phyloP scores from a whole-genome alignment of 2,113 vertebrate species.

The Colinus virginianus region DNA sequence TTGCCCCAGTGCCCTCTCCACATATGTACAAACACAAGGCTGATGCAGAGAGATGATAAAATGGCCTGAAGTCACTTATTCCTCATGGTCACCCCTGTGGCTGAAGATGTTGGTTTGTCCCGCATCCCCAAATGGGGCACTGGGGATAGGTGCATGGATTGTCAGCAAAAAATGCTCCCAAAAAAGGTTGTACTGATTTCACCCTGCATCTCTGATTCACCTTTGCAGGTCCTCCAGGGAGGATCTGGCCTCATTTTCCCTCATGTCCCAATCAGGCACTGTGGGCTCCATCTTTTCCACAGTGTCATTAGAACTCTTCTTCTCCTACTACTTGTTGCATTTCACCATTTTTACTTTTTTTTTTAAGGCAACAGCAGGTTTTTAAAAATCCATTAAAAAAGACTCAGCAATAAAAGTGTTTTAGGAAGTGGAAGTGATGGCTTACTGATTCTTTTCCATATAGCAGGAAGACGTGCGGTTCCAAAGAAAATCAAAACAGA shows the following conservation, averaged over 20 bases:
- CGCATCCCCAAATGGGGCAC: not conserved
- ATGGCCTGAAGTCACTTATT: not conserved
- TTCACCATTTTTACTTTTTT: not conserved
- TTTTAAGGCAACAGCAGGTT: not conserved
- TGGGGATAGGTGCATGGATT: not conserved
- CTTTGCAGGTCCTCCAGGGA: not conserved
- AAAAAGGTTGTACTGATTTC: not conserved
- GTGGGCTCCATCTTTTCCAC: not conserved
- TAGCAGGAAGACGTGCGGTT: conserved; percentile 36
- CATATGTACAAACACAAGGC: fast-evolving
- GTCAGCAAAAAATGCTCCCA: not conserved
- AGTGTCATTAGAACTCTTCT: not conserved
- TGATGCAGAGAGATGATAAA: not conserved
- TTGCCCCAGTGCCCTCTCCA: not conserved
- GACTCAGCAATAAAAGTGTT: conserved; percentile 1
- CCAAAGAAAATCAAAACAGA: conserved; percentile 54
- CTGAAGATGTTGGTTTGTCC: not conserved
- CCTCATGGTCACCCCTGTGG: not conserved
- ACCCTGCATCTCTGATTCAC: not conserved
- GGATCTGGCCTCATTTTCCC: not conserved
- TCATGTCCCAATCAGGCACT: not conserved
- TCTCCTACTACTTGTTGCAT: not conserved
- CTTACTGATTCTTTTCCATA: conserved; percentile 41
- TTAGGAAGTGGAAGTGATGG: conserved; percentile 38
- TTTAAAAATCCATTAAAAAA: not conserved